A percentile compares a stretch with the other conserved stretches of the same genome.
These are phyloP conservation scores for Heliconius melpomene DNA, from an alignment of 1,140 invertebrate species.

Conservation along the genomic window DNA sequence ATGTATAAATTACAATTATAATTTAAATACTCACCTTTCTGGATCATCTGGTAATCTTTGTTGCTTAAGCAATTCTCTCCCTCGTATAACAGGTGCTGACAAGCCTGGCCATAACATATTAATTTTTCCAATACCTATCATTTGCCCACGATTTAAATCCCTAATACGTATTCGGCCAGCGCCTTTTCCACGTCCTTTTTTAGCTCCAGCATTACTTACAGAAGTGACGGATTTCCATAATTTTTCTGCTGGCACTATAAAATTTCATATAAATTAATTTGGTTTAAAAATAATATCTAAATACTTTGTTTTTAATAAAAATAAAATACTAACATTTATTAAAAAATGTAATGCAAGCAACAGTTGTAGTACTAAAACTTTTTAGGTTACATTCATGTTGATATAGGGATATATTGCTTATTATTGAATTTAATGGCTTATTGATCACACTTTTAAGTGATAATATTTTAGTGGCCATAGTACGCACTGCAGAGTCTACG, in stretches of 20 bases:
- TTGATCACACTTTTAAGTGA: conserved; percentile 48
- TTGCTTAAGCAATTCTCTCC: conserved; percentile 87
- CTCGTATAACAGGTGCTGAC: conserved; percentile 90
- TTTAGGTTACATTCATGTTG: conserved; percentile 66
- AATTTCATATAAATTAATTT: neutral
- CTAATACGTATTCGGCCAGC: conserved; percentile 86
- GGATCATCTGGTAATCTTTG: conserved; percentile 87
- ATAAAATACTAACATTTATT: conserved; percentile 67
- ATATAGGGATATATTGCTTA: conserved; percentile 36
- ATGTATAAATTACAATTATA: neutral
- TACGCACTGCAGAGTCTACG: neutral
- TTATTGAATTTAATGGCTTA: conserved; percentile 48
- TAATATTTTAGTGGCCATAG: conserved; percentile 60
- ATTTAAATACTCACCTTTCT: conserved; percentile 76
- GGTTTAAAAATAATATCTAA: neutral
- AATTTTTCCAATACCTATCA: conserved; percentile 92
- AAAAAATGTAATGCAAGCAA: conserved; percentile 66
- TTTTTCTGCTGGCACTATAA: conserved; percentile 87
- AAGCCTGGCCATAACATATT: conserved; percentile 96
- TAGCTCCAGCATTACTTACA: conserved; percentile 97
- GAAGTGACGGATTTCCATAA: conserved; percentile 97
- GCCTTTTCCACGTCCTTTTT: conserved; percentile 95
- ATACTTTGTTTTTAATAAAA: neutral
- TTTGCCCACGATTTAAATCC: conserved; percentile 95
- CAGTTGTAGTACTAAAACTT: conserved; percentile 59